These are phyloP conservation scores for Gorsachius magnificus DNA, from an alignment of 2,797 vertebrate genomes.

Conservation along the genomic window DNA sequence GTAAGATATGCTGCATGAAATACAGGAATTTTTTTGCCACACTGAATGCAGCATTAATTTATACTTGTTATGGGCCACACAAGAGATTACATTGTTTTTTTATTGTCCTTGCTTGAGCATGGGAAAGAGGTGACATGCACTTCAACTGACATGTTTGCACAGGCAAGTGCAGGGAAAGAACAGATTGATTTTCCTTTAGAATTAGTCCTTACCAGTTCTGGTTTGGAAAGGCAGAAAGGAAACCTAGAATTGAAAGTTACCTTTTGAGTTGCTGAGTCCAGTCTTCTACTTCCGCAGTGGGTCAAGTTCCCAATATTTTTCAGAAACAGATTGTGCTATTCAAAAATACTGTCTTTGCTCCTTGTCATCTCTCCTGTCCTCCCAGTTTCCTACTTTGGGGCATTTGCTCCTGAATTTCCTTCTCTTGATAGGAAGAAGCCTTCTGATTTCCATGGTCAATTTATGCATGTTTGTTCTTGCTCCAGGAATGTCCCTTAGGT, in stretches of 20 bases:
- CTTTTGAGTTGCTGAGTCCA: neutral
- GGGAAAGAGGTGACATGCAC: neutral
- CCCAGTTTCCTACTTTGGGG: neutral
- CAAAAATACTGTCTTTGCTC: neutral
- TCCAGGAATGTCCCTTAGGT: neutral
- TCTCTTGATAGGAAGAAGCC: neutral
- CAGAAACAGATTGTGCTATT: neutral
- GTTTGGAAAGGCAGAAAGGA: neutral
- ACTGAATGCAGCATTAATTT: neutral
- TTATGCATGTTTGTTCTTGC: neutral
- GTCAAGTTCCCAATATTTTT: neutral
- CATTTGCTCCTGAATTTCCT: neutral
- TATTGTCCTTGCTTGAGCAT: neutral
- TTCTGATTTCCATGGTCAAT: neutral
- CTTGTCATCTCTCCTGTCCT: neutral
- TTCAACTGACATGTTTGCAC: neutral
- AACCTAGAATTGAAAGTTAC: neutral
- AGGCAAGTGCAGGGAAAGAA: neutral
- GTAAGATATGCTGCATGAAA: neutral
- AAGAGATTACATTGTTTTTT: neutral
- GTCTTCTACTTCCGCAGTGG: neutral
- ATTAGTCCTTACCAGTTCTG: neutral
- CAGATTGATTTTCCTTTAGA: neutral
- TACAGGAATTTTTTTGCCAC: neutral
- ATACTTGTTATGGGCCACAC: neutral